Base-by-base conservation (phyloP, 2,888 invertebrate species). In the Pantelozetes paolii region DNA sequence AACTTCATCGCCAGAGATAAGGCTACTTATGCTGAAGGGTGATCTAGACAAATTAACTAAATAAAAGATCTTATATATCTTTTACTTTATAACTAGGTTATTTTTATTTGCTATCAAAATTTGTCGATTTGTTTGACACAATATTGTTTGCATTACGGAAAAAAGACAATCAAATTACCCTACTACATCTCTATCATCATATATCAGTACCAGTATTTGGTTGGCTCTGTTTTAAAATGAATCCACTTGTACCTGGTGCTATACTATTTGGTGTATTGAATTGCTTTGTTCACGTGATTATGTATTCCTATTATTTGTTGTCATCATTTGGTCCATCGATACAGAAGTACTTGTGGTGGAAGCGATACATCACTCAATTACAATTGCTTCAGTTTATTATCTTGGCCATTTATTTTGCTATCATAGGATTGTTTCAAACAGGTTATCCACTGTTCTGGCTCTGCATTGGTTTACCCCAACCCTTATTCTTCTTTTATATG, bases 321-420 rank as follows among this genome's bases (percentile, higher is more conserved):
- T 70, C 57, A 23, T 6, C 57, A 28, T 26, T 72, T 18, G 72
- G 72, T 3, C 72, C 72, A 18, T 6, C 2, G 1, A 57, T 72
- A 5, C 62, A 36, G 18, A 69, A 69, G 32, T 72, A 72, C 18
- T 32, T 72, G n/a, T 72, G 72, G 72, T 72, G 72, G 72, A 72
- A 72, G 26, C 9, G 57, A 36, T 72, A 72, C 30, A 72, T 72
- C n/a, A 72, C 72, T 8, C 72, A 72, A n/a, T 28, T 72, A 36
- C 72, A 72, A 28, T 13, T 72, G 11, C 62, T 30, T 13, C 72
- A 72, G 40, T 72, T 72, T 30, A 32, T 69, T 11, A 5, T 72
- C 32, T 5, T 9, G 1, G 30, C 2, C 15, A 15, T 72, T n/a
- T 72, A 72, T 45, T 62, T 30, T 3, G 9, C 26, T 36, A 30